Percentiles rank a stretch among this genome's conserved stretches.
phyloP scores from a whole-genome alignment of 2,113 vertebrate genomes.

The Ceratotherium simum region DNA sequence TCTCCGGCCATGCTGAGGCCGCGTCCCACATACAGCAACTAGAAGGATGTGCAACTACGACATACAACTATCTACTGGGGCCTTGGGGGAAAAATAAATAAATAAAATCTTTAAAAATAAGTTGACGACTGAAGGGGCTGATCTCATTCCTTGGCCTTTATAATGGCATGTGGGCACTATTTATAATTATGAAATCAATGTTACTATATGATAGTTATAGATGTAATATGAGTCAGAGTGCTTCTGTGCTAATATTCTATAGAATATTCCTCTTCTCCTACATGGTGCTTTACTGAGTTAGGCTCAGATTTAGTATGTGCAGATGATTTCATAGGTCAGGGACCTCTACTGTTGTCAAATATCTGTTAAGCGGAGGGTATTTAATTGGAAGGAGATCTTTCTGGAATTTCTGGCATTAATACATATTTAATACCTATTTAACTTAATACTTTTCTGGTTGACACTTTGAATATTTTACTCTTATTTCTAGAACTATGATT shows the following conservation, averaged over 20 bases:
- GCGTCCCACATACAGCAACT: too few species aligned
- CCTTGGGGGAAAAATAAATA: too few species aligned
- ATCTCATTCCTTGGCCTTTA: not conserved
- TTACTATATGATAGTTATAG: not conserved
- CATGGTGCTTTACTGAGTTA: not conserved
- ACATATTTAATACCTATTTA: not conserved
- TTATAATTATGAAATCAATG: not conserved
- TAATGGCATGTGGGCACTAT: not conserved
- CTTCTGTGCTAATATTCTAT: not conserved
- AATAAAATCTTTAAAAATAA: too few species aligned
- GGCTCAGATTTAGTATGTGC: not conserved
- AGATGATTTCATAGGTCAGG: not conserved
- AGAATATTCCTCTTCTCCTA: constrained; percentile 4
- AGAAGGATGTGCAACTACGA: too few species aligned
- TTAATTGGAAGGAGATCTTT: not conserved
- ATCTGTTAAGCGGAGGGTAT: not conserved
- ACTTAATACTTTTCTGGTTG: not conserved
- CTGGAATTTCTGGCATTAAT: constrained; percentile 1
- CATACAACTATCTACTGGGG: too few species aligned
- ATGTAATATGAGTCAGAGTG: not conserved
- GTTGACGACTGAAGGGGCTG: not conserved
- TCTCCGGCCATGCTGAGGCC: too few species aligned
- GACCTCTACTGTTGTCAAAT: not conserved
- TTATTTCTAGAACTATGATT: not conserved
- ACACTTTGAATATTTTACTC: not conserved